These are phyloP conservation scores for Monopterus albus DNA, from an alignment of 2,113 vertebrate species.

Conservation along the genomic window DNA sequence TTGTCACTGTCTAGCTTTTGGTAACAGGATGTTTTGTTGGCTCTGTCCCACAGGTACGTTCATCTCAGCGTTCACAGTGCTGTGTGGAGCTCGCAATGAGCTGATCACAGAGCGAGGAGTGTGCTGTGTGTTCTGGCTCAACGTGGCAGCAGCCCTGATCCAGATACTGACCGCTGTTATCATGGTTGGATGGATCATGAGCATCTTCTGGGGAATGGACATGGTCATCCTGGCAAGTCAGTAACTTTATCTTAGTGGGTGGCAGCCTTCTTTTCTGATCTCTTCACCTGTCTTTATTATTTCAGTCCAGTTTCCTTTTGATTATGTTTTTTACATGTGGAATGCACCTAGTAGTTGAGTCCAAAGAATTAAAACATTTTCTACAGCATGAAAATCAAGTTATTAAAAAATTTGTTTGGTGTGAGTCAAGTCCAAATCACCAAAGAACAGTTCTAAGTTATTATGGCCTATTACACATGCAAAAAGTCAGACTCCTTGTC, in stretches of 20 bases:
- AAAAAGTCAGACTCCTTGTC: too few relatives aligned
- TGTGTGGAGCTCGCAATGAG: slow-evolving; percentile 94
- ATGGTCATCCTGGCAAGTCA: slow-evolving; percentile 99
- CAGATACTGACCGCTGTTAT: slow-evolving; percentile 96
- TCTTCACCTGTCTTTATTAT: not conserved
- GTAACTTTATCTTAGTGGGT: slow-evolving; percentile 47
- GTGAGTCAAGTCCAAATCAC: too few relatives aligned
- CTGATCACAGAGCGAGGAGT: slow-evolving; percentile 89
- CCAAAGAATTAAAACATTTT: too few relatives aligned
- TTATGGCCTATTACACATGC: too few relatives aligned
- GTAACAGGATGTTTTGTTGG: not conserved
- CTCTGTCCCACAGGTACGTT: slow-evolving; percentile 86
- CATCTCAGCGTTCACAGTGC: slow-evolving; percentile 93
- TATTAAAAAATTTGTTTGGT: too few relatives aligned
- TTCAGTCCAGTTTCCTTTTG: not conserved
- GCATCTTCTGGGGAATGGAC: slow-evolving; percentile 99
- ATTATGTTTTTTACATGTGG: too few relatives aligned
- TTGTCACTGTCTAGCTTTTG: not conserved
- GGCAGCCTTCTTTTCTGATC: slow-evolving; percentile 28
- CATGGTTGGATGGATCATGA: slow-evolving; percentile 99
- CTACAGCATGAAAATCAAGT: too few relatives aligned
- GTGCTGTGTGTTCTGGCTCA: slow-evolving; percentile 98
- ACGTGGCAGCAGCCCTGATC: slow-evolving; percentile 94
- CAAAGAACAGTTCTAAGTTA: too few relatives aligned
- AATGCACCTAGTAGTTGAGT: too few relatives aligned